These are phyloP conservation scores for Nipponia nippon DNA, from an alignment of 2,113 vertebrate species.

Conservation along the genomic window DNA sequence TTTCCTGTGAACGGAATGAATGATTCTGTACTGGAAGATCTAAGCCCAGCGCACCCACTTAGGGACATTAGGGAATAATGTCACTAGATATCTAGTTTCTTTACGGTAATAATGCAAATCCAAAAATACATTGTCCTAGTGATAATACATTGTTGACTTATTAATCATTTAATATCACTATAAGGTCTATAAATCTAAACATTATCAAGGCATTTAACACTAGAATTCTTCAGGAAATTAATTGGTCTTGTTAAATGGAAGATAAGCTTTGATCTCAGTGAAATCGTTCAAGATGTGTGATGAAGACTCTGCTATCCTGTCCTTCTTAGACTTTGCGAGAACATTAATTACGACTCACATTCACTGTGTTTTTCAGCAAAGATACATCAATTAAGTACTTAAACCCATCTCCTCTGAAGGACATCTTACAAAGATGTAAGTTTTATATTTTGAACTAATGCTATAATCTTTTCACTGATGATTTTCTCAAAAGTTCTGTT, in stretches of 20 bases:
- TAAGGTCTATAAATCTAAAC: background rate
- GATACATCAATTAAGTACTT: background rate
- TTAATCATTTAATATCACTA: background rate
- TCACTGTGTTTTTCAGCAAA: background rate
- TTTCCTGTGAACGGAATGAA: background rate
- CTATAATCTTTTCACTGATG: background rate
- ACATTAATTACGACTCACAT: background rate
- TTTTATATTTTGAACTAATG: background rate
- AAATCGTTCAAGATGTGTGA: background rate
- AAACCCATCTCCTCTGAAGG: background rate
- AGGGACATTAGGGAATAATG: accelerated
- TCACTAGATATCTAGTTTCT: background rate
- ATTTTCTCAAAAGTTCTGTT: background rate
- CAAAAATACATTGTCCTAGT: background rate
- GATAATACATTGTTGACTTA: background rate
- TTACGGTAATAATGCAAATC: background rate
- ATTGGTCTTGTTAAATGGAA: background rate
- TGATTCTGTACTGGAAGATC: background rate
- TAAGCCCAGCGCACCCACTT: background rate
- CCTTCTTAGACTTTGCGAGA: background rate
- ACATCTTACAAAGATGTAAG: no score
- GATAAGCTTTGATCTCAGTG: background rate
- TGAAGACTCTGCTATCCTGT: background rate
- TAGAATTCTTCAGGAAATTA: background rate
- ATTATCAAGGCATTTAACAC: background rate